Conservation (phyloP, 2,113 vertebrate species). For the Onychorhynchus coronatus region DNA sequence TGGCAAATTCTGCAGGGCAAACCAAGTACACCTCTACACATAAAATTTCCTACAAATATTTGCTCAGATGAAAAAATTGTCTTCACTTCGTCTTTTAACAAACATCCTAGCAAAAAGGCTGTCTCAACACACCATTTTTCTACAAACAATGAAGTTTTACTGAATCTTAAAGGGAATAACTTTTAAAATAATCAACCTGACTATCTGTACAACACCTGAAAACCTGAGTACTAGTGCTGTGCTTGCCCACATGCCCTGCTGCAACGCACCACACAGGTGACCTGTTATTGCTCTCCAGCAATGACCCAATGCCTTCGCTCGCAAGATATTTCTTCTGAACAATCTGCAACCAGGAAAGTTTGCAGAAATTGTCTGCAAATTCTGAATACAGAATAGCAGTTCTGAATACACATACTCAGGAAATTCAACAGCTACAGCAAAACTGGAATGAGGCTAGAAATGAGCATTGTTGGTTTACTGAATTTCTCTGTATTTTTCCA, state of each 20-base stretch:
- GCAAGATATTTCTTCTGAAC: accelerated
- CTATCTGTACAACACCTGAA: background rate
- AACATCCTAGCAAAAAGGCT: background rate
- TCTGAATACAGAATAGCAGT: no score
- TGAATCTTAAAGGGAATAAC: background rate
- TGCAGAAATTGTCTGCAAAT: background rate
- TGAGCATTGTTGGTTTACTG: background rate
- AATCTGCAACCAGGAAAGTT: background rate
- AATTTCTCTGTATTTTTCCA: background rate
- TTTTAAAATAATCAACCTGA: background rate
- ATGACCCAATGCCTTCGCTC: background rate
- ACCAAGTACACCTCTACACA: background rate
- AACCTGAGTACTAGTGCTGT: background rate
- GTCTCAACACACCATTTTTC: background rate
- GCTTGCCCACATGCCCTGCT: background rate
- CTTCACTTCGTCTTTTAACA: background rate
- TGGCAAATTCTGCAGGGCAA: background rate
- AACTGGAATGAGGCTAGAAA: background rate
- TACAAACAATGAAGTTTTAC: background rate
- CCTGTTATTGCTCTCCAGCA: background rate
- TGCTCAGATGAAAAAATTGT: background rate
- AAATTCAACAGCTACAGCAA: background rate
- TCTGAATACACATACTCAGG: background rate
- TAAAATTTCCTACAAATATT: background rate
- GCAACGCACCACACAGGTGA: accelerated